Base-by-base conservation (phyloP, 2,797 vertebrate species). In the Oryzias sinensis region DNA sequence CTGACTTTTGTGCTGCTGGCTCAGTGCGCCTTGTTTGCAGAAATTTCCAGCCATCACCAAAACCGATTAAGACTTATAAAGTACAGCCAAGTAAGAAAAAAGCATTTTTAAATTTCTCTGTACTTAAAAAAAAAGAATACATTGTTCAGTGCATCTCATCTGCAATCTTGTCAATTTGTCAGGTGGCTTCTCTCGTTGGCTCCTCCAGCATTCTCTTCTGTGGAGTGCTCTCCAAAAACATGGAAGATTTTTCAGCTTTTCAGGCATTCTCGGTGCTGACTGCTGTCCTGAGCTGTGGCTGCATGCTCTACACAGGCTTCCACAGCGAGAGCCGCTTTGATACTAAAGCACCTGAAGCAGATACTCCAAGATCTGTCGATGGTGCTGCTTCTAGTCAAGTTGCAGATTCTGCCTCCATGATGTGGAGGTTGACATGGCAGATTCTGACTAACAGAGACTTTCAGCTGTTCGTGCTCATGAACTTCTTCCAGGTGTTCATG, bases 401-500 rank as follows among this genome's bases (percentile, higher is more conserved):
- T 15, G 56, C 57, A 0, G 67, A 91, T 22, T 93, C 94, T 1
- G 65, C 93, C 81, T 80, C 89, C 13, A 85, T 85, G 0, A 53
- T 94, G 3, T 51, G 80, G 74, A 89, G 71, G 0, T n/a, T 94
- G 74, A 93, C 84, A 17, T 92, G 90, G 82, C 92, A 95, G 83
- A 94, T 97, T 58, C 43, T 96, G 49, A 83, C 79, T 27, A 92
- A 96, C 74, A 92, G 84, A 50, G 93, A 97, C 77, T 95, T 97
- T 6, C 52, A 90, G 5, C 41, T 92, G 56, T 97, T 98, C 66
- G 93, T 97, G 24, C 40, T 87, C 0, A 94, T 95, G 94, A 97
- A 95, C 90, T 97, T 96, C 81, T 95, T 93, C 74, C 95, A 97
- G 87, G 93, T 95, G 66, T 96, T 97, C 80, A 91, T 94, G 67